Evolutionary conservation across 2,888 invertebrate species (phyloP).

Genomic region (Reticulitermes lucifugus): DNA sequence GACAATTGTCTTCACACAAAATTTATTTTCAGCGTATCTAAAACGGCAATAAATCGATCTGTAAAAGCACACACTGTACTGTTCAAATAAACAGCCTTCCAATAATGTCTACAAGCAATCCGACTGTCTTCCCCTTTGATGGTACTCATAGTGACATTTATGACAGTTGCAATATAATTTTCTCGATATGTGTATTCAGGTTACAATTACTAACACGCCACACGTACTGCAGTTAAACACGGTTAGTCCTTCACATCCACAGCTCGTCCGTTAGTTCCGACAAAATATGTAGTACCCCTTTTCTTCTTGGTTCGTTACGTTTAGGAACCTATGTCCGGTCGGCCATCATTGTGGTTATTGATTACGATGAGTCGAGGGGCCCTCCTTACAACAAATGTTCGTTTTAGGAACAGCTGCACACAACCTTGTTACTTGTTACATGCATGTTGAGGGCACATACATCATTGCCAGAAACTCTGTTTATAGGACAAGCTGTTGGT

Average conservation of each 20-base stretch:
- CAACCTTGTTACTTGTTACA: not conserved
- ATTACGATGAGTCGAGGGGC: not conserved
- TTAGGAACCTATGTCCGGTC: not conserved
- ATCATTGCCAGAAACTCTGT: not conserved
- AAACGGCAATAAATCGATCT: not conserved
- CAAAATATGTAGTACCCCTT: not conserved
- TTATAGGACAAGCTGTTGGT: not conserved
- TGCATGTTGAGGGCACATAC: not conserved
- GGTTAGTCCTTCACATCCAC: not conserved
- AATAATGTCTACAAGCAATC: not conserved
- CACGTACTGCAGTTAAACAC: not conserved
- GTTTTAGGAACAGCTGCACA: not conserved
- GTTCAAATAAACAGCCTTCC: not conserved
- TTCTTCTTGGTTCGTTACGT: not conserved
- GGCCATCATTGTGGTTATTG: constrained; percentile 2
- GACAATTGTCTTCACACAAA: too few relatives aligned
- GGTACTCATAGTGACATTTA: not conserved
- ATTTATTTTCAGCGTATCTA: not conserved
- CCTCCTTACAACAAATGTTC: not conserved
- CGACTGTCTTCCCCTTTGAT: not conserved
- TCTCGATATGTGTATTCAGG: not conserved
- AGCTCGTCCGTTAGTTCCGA: not conserved
- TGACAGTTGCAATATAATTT: not conserved
- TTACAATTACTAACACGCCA: not conserved
- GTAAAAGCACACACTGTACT: not conserved